Conservation (phyloP, 2,888 invertebrate species). For the Sarcophaga carnaria region DNA sequence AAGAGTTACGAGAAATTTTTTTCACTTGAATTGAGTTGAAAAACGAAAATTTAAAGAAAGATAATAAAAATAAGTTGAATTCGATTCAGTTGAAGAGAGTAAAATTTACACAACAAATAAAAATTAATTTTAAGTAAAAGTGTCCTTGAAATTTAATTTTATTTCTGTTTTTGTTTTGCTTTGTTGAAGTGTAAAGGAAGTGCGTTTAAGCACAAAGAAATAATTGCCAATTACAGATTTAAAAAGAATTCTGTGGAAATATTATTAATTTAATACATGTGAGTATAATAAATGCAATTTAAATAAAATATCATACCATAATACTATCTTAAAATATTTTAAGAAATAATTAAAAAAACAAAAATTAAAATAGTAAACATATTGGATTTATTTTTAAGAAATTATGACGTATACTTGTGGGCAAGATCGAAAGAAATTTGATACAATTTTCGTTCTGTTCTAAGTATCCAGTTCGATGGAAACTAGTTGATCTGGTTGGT, state of each 20-base stretch:
- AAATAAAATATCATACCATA: no score
- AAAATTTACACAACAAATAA: slow-evolving; percentile 11
- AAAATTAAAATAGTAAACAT: no score
- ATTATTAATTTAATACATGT: not conserved
- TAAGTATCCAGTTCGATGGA: no score
- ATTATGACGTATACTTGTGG: no score
- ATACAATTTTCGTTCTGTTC: no score
- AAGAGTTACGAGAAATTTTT: slow-evolving; percentile 34
- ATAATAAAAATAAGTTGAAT: slow-evolving; percentile 4
- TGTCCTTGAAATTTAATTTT: slow-evolving; percentile 61
- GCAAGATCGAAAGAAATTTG: no score
- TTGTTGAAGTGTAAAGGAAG: slow-evolving; percentile 32
- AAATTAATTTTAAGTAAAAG: slow-evolving; percentile 57
- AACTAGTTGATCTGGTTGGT: no score
- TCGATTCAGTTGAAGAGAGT: slow-evolving; percentile 6
- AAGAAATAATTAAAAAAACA: no score
- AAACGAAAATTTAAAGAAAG: slow-evolving; percentile 3
- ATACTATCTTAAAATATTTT: no score
- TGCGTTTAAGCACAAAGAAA: not conserved
- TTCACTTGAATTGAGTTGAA: not conserved
- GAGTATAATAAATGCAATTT: not conserved
- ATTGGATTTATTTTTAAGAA: no score
- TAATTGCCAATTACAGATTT: not conserved
- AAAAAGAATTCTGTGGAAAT: not conserved
- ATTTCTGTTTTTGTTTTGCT: not conserved